Percentiles rank a stretch among this genome's conserved stretches.
Conservation (phyloP, 2,888 invertebrate genomes). For the Scaptomyza parva region DNA sequence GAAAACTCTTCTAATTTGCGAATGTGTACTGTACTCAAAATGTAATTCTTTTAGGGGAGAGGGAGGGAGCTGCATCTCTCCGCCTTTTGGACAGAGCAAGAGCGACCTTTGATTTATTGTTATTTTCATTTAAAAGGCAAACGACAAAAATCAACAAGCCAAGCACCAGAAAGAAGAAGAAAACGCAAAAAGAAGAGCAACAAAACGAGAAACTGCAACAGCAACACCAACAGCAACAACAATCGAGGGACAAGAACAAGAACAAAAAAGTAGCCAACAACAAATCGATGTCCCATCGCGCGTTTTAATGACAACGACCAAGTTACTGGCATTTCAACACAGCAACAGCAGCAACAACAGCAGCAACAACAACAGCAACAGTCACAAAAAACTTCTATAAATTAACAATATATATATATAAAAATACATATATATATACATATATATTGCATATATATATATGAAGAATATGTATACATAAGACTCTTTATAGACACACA, state of each 20-base stretch:
- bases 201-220: slow-evolving; percentile 32
- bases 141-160: slow-evolving; percentile 78
- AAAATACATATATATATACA: slow-evolving; percentile 2
- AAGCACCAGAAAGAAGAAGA: slow-evolving; percentile 39
- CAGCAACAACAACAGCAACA: slow-evolving; percentile 30
- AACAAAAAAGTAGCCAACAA: slow-evolving; percentile 41
- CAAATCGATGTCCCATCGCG: slow-evolving; percentile 80
- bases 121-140: slow-evolving; percentile 81
- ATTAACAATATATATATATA: slow-evolving; percentile 70
- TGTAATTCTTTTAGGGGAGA: slow-evolving; percentile 37
- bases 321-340: slow-evolving; percentile 72
- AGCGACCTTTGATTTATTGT: slow-evolving; percentile 76
- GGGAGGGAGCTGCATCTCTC: neutral
- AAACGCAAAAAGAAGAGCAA: slow-evolving; percentile 36
- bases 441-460: slow-evolving; percentile 31
- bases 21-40: slow-evolving; percentile 27
- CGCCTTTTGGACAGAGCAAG: slow-evolving; percentile 37
- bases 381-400: slow-evolving; percentile 76
- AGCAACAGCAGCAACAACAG: slow-evolving; percentile 28
- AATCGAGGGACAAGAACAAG: slow-evolving; percentile 23
- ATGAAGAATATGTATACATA: slow-evolving; percentile 23
- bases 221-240: slow-evolving; percentile 34
- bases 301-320: slow-evolving; percentile 77
- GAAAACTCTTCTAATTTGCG: slow-evolving; percentile 7
- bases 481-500: slow-evolving; percentile 46